Evolutionary conservation across 2,888 invertebrate genomes (phyloP).

Genomic region (Thecocarcelia acutangulata): DNA sequence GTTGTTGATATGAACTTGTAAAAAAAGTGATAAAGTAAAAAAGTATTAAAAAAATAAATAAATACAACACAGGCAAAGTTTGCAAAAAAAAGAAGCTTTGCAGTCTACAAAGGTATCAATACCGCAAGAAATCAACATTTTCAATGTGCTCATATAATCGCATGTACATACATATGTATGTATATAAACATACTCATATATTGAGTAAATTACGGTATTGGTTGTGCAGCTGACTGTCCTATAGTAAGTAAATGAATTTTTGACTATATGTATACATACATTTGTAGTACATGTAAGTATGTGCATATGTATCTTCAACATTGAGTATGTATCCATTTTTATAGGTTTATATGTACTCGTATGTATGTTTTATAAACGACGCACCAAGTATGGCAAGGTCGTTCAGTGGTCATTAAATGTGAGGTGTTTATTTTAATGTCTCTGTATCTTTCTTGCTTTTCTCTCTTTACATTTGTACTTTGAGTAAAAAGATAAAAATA

Average conservation of each 20-base stretch:
- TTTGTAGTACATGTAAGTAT: not conserved
- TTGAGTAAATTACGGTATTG: slow-evolving; percentile 57
- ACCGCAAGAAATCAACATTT: slow-evolving; percentile 26
- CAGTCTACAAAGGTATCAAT: slow-evolving; percentile 34
- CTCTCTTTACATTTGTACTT: slow-evolving; percentile 5
- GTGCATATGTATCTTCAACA: too few relatives aligned
- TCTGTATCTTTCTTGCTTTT: slow-evolving; percentile 11
- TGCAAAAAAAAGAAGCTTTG: slow-evolving; percentile 24
- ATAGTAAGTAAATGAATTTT: too few relatives aligned
- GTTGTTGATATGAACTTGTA: slow-evolving; percentile 6
- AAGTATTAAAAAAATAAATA: not conserved
- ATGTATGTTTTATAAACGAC: slow-evolving; percentile 8
- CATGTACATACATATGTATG: not conserved
- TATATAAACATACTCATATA: too few relatives aligned
- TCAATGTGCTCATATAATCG: slow-evolving; percentile 12
- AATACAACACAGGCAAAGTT: slow-evolving; percentile 6
- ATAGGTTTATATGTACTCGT: not conserved
- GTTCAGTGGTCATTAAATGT: slow-evolving; percentile 66
- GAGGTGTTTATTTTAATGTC: slow-evolving; percentile 33
- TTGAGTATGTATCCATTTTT: too few relatives aligned
- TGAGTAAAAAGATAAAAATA: not conserved
- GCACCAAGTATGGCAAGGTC: slow-evolving; percentile 66
- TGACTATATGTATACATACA: too few relatives aligned
- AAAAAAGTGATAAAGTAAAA: not conserved
- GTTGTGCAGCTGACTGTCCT: slow-evolving; percentile 21